Conservation (phyloP, 2,797 vertebrate species). For the Paramormyrops hopkinsi region DNA sequence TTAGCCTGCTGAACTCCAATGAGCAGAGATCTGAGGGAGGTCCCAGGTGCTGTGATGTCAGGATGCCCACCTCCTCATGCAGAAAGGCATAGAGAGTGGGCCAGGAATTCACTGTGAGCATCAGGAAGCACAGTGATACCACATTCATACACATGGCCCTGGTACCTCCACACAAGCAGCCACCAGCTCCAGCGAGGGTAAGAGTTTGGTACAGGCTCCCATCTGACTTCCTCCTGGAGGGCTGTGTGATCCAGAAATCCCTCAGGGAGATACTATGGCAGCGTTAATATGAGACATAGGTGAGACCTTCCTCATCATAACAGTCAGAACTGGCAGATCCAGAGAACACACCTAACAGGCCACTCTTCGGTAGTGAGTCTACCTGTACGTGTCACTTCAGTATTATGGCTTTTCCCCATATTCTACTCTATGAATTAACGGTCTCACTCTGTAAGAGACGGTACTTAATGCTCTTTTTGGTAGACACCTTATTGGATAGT, state of each 20-base stretch:
- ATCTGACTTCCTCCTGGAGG: not conserved
- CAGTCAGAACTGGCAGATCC: not conserved
- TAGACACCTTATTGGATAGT: not conserved
- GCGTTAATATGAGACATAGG: not conserved
- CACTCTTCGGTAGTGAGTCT: conserved; percentile 18
- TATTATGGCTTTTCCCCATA: not conserved
- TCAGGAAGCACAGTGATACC: not conserved
- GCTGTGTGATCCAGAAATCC: not conserved
- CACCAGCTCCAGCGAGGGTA: not conserved
- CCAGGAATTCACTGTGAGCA: not conserved
- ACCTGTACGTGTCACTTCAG: not conserved
- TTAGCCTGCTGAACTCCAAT: not conserved
- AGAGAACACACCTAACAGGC: not conserved
- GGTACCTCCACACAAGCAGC: not conserved
- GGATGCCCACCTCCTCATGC: not conserved
- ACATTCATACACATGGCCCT: not conserved
- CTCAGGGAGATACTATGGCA: not conserved
- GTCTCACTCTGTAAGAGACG: conserved; percentile 21
- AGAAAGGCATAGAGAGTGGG: not conserved
- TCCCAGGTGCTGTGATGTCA: not conserved
- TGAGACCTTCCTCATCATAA: not conserved
- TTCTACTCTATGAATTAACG: not conserved
- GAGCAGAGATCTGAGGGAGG: not conserved
- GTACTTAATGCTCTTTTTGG: conserved; percentile 43
- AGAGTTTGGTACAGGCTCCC: not conserved